Percentiles rank a stretch among this genome's conserved stretches.
Conservation (phyloP, 2,797 vertebrate species). For the Chaenodraco wilsoni region DNA sequence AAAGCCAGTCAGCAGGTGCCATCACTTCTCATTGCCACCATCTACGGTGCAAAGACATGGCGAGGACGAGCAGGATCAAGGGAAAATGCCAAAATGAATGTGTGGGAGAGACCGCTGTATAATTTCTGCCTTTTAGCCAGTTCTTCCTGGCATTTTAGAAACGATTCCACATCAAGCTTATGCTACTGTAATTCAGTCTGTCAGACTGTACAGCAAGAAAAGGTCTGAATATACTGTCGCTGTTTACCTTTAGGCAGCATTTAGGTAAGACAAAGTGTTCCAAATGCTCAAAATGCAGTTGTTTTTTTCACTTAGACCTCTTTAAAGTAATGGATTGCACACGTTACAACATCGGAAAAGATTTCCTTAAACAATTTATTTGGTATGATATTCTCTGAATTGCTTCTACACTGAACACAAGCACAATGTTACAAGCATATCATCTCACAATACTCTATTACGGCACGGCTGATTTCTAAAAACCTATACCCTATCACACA, state of each 20-base stretch:
- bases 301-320: not conserved
- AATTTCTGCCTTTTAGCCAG: conserved; percentile 68
- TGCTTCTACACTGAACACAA: conserved; percentile 6
- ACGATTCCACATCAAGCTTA: conserved; percentile 64
- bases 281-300: conserved; percentile 12
- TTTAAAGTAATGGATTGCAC: conserved; percentile 6
- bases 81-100: conserved; percentile 64
- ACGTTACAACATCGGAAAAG: not conserved
- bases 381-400: conserved; percentile 1
- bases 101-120: conserved; percentile 70
- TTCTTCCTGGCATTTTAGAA: conserved; percentile 65
- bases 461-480: conserved; percentile 54
- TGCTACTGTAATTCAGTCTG: conserved; percentile 65
- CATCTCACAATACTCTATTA: conserved; percentile 57
- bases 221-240: conserved; percentile 44
- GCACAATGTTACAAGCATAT: conserved; percentile 38
- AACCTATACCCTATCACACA: conserved; percentile 57
- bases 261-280: conserved; percentile 37
- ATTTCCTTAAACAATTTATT: conserved; percentile 23
- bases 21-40: conserved; percentile 78
- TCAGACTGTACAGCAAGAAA: conserved; percentile 60
- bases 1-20: conserved; percentile 79
- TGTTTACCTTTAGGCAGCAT: conserved; percentile 52
- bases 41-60: conserved; percentile 70
- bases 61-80: conserved; percentile 68